Evolutionary conservation across 2,888 invertebrate species (phyloP).

Genomic region (Sericinus montela): DNA sequence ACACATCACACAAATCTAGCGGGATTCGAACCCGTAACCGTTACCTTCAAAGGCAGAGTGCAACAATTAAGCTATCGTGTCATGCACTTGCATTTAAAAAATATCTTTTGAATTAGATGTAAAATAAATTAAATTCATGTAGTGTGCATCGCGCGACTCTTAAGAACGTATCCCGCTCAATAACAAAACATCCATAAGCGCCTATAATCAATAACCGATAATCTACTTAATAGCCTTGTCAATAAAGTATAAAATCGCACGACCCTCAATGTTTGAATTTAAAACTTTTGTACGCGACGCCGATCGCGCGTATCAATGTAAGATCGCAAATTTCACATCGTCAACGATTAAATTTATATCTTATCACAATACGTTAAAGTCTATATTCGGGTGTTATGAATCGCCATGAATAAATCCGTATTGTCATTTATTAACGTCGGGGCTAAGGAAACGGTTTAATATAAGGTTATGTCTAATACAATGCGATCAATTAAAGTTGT

Average conservation of each 20-base stretch:
- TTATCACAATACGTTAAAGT: conserved; percentile 31
- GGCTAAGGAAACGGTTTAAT: conserved; percentile 54
- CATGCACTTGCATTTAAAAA: too few species aligned
- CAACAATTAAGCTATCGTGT: too few species aligned
- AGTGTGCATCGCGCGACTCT: conserved; percentile 41
- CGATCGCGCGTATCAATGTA: conserved; percentile 44
- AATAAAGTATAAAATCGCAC: conserved; percentile 28
- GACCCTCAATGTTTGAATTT: conserved; percentile 22
- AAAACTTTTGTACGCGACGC: conserved; percentile 35
- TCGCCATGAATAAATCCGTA: conserved; percentile 42
- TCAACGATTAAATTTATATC: conserved; percentile 31
- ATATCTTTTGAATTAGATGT: conserved; percentile 1
- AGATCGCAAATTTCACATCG: conserved; percentile 29
- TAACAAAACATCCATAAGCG: conserved; percentile 27
- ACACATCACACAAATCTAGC: too few species aligned
- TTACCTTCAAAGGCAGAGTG: too few species aligned
- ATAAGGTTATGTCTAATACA: conserved; percentile 46
- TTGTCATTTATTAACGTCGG: conserved; percentile 48
- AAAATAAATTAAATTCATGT: conserved; percentile 17
- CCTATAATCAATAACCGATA: too few species aligned
- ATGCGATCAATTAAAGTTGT: conserved; percentile 49
- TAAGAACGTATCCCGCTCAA: conserved; percentile 25
- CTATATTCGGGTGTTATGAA: conserved; percentile 23
- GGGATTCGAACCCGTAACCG: too few species aligned
- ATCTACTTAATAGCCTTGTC: too few species aligned